Base-by-base conservation (phyloP, 1,140 invertebrate species). In the Calosoma granatense region DNA sequence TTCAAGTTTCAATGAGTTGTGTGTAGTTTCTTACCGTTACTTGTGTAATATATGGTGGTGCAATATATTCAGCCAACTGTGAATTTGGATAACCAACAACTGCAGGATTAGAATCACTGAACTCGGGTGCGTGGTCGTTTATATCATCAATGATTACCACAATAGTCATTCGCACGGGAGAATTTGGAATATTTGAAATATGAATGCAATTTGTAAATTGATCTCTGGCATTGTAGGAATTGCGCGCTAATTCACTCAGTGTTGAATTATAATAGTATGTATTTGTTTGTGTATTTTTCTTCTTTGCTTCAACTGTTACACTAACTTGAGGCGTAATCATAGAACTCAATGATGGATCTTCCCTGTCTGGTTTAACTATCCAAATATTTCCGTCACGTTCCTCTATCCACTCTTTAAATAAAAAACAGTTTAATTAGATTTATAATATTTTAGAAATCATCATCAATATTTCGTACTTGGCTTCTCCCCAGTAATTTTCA, bases 121-220 rank as follows among this genome's bases (percentile, higher is more conserved):
- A 76, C 60, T 72, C 66, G 2, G 76, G 75, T 17, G 58, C 20
- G 58, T 78, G 74, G 55, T 78, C 74, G 59, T 78, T 78, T 6
- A 75, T 74, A 61, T 78, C 76, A n/a, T 71, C 70, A 2, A 78
- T 71, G 39, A 76, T 73, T 17, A 77, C 59, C 54, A 73, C 72
- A 2, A 78, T 69, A 22, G 26, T 36, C 26, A 36, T 36, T n/a
- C 26, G 6, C n/a, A 75, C 61, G 47, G 67, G 73, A 15, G 70
- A 62, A 55, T 68, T 66, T 2, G 68, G 55, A 51, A 71, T 68
- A 58, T 69, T 56, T 4, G n/a, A 47, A 22, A 43, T 4, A 9
- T 56, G 4, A 47, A 12, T 9, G n/a, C 26, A 36, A 36, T 36
- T 36, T 36, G 26, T 36, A 36, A n/a, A n/a, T n/a, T 36, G 6